These are phyloP conservation scores for Hippocampus abdominalis DNA, from an alignment of 2,113 vertebrate species.

Conservation along the genomic window DNA sequence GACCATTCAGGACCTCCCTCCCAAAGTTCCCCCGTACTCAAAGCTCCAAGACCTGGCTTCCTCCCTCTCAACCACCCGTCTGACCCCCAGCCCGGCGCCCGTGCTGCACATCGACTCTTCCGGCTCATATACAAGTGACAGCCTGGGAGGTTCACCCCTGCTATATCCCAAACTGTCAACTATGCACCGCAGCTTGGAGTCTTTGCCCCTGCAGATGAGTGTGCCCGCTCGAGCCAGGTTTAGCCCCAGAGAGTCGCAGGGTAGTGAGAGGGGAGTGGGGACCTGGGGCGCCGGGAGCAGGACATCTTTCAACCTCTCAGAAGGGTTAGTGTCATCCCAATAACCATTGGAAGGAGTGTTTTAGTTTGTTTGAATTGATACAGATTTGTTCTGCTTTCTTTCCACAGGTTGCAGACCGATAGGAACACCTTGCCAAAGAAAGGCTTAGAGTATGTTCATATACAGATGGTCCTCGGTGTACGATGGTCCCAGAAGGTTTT, in stretches of 20 bases:
- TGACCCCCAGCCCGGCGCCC: constrained; percentile 92
- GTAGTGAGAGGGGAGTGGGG: constrained; percentile 52
- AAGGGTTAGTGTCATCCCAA: constrained; percentile 47
- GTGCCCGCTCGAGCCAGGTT: constrained; percentile 77
- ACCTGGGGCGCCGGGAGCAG: constrained; percentile 72
- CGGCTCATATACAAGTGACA: constrained; percentile 84
- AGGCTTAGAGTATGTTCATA: constrained; percentile 82
- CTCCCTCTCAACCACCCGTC: constrained; percentile 55
- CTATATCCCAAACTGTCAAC: constrained; percentile 89
- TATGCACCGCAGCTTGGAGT: constrained; percentile 95
- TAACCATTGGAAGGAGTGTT: background rate
- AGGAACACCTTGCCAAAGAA: constrained; percentile 94
- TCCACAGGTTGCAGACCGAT: constrained; percentile 80
- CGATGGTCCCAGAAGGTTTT: background rate
- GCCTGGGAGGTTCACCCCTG: constrained; percentile 80
- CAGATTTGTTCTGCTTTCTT: constrained; percentile 10
- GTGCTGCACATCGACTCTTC: constrained; percentile 92
- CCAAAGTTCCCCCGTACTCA: constrained; percentile 73
- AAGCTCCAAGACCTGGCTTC: constrained; percentile 84
- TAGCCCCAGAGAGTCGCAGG: constrained; percentile 45
- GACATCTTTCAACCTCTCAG: constrained; percentile 64
- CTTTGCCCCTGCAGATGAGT: constrained; percentile 91
- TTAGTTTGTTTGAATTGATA: background rate
- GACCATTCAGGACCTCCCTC: constrained; percentile 76
- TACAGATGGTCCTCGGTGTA: background rate